Percentiles rank a stretch among this genome's conserved stretches.
phyloP scores from a whole-genome alignment of 2,797 vertebrate species.

The Steatocranus sp. region DNA sequence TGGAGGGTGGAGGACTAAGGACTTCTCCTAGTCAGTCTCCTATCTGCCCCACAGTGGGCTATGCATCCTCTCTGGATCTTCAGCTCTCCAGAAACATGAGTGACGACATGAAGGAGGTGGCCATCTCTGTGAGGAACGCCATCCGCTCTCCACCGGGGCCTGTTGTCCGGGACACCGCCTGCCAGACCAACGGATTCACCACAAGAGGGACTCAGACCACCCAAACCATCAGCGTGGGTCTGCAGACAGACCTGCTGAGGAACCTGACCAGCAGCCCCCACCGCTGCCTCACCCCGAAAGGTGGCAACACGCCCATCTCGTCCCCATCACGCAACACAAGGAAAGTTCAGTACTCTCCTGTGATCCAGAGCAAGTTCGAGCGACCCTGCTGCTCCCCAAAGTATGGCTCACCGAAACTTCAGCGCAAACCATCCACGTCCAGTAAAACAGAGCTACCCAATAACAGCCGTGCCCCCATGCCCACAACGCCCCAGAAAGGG shows the following conservation, averaged over 20 bases:
- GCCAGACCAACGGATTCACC: constrained; percentile 90
- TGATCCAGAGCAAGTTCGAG: constrained; percentile 93
- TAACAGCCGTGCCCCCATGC: constrained; percentile 62
- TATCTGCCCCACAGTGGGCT: constrained; percentile 84
- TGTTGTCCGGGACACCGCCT: constrained; percentile 81
- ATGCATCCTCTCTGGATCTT: constrained; percentile 82
- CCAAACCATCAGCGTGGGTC: constrained; percentile 89
- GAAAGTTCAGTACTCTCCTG: constrained; percentile 88
- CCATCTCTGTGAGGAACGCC: constrained; percentile 87
- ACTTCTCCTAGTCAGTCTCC: constrained; percentile 76
- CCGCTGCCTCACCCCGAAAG: constrained; percentile 94
- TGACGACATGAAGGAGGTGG: constrained; percentile 98
- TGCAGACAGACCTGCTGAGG: constrained; percentile 90
- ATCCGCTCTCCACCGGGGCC: constrained; percentile 78
- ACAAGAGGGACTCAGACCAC: constrained; percentile 89
- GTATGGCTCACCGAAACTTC: constrained; percentile 96
- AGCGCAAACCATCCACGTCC: constrained; percentile 80
- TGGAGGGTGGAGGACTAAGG: constrained; percentile 76
- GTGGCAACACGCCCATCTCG: constrained; percentile 85
- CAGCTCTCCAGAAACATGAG: constrained; percentile 94
- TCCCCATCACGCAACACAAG: constrained; percentile 91
- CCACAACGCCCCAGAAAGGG: constrained; percentile 84
- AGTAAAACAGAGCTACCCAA: constrained; percentile 81
- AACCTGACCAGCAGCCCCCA: constrained; percentile 93
- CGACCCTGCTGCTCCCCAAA: constrained; percentile 96